These are phyloP conservation scores for Atta texana DNA, from an alignment of 1,140 invertebrate genomes.

Conservation along the genomic window DNA sequence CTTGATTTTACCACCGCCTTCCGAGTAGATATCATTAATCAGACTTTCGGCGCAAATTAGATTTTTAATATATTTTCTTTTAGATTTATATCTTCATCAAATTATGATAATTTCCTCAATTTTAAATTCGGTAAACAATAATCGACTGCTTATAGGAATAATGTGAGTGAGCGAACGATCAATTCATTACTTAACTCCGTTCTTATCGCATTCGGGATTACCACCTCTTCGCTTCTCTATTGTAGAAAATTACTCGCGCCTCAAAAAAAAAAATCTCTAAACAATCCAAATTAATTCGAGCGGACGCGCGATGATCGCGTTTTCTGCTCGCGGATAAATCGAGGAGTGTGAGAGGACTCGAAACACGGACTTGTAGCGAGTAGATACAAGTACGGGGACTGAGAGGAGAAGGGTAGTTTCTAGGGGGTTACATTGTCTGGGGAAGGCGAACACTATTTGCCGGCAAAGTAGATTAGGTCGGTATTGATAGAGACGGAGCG, in stretches of 20 bases:
- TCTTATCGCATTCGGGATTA: slow-evolving; percentile 37
- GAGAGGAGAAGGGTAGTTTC: slow-evolving; percentile 52
- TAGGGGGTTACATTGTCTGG: slow-evolving; percentile 75
- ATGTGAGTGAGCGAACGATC: slow-evolving; percentile 30
- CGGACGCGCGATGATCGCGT: slow-evolving; percentile 55
- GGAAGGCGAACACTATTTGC: slow-evolving; percentile 82
- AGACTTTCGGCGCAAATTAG: slow-evolving; percentile 12
- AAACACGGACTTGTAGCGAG: slow-evolving; percentile 29
- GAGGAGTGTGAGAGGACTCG: neutral
- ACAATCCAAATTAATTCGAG: slow-evolving; percentile 58
- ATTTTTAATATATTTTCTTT: slow-evolving; percentile 27
- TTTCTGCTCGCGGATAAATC: slow-evolving; percentile 53
- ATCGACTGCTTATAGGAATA: slow-evolving; percentile 17
- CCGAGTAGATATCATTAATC: neutral
- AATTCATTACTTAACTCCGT: slow-evolving; percentile 30
- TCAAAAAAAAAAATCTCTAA: slow-evolving; percentile 56
- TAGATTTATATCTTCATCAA: neutral
- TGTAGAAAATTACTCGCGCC: slow-evolving; percentile 44
- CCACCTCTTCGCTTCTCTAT: neutral
- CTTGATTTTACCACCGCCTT: neutral
- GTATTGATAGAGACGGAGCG: slow-evolving; percentile 80
- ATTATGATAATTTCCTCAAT: neutral
- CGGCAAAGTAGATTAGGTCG: slow-evolving; percentile 82
- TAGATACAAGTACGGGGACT: slow-evolving; percentile 31
- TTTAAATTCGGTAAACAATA: slow-evolving; percentile 21